Percentiles rank a stretch among this genome's conserved stretches.
Evolutionary conservation across 2,797 vertebrate genomes (phyloP).

Genomic region (Gymnodraco acuticeps): DNA sequence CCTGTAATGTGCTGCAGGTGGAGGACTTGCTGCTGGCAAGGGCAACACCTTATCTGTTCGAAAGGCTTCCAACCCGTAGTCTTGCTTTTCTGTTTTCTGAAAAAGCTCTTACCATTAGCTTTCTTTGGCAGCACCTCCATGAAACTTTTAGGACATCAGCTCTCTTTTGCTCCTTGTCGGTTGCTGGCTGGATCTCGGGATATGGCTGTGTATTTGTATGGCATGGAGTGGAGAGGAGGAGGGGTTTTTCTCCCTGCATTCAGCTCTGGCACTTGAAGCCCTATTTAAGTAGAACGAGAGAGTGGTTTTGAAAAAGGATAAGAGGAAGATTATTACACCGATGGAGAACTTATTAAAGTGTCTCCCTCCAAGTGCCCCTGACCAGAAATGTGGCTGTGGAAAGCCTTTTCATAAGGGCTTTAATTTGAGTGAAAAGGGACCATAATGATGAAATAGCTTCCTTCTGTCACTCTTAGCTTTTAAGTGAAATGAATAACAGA

Average conservation of each 20-base stretch:
- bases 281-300: constrained; percentile 35
- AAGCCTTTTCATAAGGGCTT: constrained; percentile 45
- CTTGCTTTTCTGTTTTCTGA: not conserved
- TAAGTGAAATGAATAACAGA: constrained; percentile 37
- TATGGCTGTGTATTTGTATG: constrained; percentile 13
- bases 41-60: constrained; percentile 21
- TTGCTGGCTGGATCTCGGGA: constrained; percentile 25
- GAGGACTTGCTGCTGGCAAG: constrained; percentile 24
- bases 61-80: constrained; percentile 20
- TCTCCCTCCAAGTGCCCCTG: constrained; percentile 27
- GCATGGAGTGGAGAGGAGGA: not conserved
- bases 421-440: constrained; percentile 33
- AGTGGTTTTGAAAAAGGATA: constrained; percentile 47
- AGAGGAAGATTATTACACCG: constrained; percentile 56
- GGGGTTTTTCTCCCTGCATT: constrained; percentile 18
- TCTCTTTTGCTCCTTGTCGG: constrained; percentile 27
- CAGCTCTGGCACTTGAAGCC: constrained; percentile 35
- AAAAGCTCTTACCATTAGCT: constrained; percentile 15
- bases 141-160: constrained; percentile 25
- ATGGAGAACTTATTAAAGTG: constrained; percentile 44
- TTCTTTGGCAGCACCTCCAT: constrained; percentile 9
- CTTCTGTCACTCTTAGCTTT: constrained; percentile 9
- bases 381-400: constrained; percentile 29
- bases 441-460: constrained; percentile 24
- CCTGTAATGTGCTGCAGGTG: not conserved